These are phyloP conservation scores for Oligia latruncula DNA, from an alignment of 2,888 invertebrate species.

Conservation along the genomic window DNA sequence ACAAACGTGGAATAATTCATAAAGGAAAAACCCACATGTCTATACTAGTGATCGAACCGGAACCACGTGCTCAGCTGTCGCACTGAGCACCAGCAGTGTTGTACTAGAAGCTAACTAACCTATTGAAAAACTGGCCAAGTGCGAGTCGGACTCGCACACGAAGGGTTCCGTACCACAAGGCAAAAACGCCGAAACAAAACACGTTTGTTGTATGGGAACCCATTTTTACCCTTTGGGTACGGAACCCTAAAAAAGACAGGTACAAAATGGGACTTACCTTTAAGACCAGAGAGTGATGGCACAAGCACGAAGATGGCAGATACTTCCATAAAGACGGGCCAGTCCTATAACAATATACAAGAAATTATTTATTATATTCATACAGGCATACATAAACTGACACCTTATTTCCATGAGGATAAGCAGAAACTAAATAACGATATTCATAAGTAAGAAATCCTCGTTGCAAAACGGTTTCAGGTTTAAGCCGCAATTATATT, in stretches of 20 bases:
- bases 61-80: not conserved
- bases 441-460: not conserved
- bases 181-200: too few relatives aligned
- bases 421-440: not conserved
- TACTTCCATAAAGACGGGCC: conserved; percentile 92
- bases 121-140: not conserved
- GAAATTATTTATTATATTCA: conserved; percentile 11
- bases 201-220: too few relatives aligned
- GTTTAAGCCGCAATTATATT: too few relatives aligned
- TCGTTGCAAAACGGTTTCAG: not conserved
- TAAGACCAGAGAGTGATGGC: conserved; percentile 94
- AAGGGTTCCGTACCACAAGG: too few relatives aligned
- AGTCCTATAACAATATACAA: conserved; percentile 90
- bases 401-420: too few relatives aligned
- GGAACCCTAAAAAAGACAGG: not conserved
- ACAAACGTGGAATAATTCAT: too few relatives aligned
- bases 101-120: not conserved
- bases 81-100: not conserved
- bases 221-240: too few relatives aligned
- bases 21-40: not conserved
- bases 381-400: not conserved
- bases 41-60: not conserved
- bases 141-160: too few relatives aligned
- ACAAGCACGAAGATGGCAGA: conserved; percentile 94
- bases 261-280: conserved; percentile 88